Conservation (phyloP, 2,888 invertebrate genomes). For the Poecilus cupreus region DNA sequence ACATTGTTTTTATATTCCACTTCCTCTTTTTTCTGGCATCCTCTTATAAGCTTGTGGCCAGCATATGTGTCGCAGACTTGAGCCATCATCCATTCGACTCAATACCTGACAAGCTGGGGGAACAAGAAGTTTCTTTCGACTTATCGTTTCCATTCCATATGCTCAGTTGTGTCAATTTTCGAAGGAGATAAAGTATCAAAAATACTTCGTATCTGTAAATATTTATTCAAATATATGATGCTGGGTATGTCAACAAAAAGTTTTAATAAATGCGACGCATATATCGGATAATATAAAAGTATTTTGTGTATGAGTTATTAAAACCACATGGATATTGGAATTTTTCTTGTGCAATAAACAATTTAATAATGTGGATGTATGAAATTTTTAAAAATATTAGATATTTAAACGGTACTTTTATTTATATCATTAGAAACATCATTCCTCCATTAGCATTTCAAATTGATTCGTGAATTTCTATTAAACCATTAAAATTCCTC, state of each 20-base stretch:
- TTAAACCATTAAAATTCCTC: neutral
- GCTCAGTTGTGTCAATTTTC: constrained; percentile 26
- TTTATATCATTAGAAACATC: neutral
- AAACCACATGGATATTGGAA: too few species aligned
- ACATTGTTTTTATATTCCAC: too few species aligned
- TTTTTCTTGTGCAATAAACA: too few species aligned
- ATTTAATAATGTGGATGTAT: too few species aligned
- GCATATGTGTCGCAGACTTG: neutral
- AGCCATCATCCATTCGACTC: neutral
- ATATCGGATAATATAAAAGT: neutral
- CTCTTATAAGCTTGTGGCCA: neutral
- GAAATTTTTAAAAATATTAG: too few species aligned
- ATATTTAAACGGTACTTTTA: too few species aligned
- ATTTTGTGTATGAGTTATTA: neutral
- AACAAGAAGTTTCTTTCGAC: neutral
- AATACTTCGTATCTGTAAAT: constrained; percentile 7
- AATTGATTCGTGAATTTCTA: neutral
- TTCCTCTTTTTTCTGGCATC: neutral
- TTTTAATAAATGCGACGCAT: neutral
- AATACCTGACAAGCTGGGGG: neutral
- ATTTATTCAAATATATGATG: constrained; percentile 11
- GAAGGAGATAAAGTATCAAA: constrained; percentile 9
- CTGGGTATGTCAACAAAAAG: neutral
- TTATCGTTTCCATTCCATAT: constrained; percentile 32
- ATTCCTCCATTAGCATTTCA: neutral